Evolutionary conservation across 2,113 vertebrate species (phyloP), one percentile per base, ranked within the genome.

Genomic region (Hemicordylus capensis): DNA sequence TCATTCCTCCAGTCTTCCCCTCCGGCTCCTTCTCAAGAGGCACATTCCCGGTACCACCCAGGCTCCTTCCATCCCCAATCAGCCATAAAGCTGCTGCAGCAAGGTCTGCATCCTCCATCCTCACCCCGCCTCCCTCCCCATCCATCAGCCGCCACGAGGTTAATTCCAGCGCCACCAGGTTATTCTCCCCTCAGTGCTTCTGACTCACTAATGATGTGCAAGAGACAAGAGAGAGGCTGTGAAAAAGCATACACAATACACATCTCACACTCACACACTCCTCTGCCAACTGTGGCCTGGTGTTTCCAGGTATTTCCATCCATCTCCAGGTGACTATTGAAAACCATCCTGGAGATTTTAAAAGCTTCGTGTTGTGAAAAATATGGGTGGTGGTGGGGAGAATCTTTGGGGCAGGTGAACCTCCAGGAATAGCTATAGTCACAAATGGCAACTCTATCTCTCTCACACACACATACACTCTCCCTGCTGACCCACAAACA

Each of bases 131-230:
- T 83, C 51, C 66, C 85, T 80, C 58, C 81, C 89, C 61, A 90
- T 85, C 88, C 89, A 92, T 91, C 85, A 93, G 91, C 83, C 67
- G 70, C 89, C 87, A 87, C 85, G 79, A 91, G 90, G 90, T 86
- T 72, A 90, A 90, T 90, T 91, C 91, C 88, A 81, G 84, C 78
- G 89, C 73, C 77, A 89, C 59, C 2, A 28, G 84, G 90, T 91
- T 91, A 83, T 83, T 84, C 70, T 80, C 76, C 81, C 81, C 69
- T 83, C 80, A 78, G 75, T 70, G 73, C 64, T 51, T 76, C 64
- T 74, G 76, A 77, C 69, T 84, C 76, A 80, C 81, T 67, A 54
- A 79, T 46, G 81, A 84, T 79, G 86, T 66, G 76, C 81, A 83
- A 24, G 34, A 66, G 66, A 22, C 28, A 0, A 1, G 64, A 63